Percentiles rank a stretch among this genome's conserved stretches.
phyloP scores from a whole-genome alignment of 2,797 vertebrate species.

The Vireo griseus region DNA sequence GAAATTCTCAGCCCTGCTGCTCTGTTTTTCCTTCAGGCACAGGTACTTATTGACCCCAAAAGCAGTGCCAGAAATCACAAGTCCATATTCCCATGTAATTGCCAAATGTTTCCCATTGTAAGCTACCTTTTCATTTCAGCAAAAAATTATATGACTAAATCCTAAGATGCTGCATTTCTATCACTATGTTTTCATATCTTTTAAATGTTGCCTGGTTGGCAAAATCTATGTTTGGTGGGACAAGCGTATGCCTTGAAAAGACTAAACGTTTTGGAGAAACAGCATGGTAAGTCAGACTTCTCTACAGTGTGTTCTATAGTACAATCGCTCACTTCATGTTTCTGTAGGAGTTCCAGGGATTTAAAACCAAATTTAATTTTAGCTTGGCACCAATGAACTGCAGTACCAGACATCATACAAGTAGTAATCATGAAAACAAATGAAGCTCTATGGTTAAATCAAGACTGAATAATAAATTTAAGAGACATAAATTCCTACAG shows the following conservation, averaged over 20 bases:
- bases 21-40: not conserved
- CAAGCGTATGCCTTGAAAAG: not conserved
- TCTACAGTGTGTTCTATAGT: not conserved
- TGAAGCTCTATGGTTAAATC: conserved; percentile 37
- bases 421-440: conserved; percentile 46
- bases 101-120: not conserved
- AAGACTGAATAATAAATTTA: conserved; percentile 30
- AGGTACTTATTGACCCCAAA: not conserved
- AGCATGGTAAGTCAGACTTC: not conserved
- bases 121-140: not conserved
- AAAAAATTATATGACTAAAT: not conserved
- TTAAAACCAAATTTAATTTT: conserved; percentile 56
- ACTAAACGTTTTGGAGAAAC: not conserved
- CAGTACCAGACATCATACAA: conserved; percentile 14
- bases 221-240: not conserved
- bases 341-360: conserved; percentile 34
- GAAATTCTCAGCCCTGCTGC: not conserved
- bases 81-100: not conserved
- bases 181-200: not conserved
- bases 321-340: conserved; percentile 19
- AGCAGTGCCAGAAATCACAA: not conserved
- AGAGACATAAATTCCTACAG: not conserved
- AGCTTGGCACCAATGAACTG: conserved; percentile 32
- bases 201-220: not conserved
- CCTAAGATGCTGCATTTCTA: not conserved